Evolutionary conservation across 1,140 invertebrate species (phyloP), one percentile per base, ranked within the genome.

Genomic region (Leptonema lineaticorne): DNA sequence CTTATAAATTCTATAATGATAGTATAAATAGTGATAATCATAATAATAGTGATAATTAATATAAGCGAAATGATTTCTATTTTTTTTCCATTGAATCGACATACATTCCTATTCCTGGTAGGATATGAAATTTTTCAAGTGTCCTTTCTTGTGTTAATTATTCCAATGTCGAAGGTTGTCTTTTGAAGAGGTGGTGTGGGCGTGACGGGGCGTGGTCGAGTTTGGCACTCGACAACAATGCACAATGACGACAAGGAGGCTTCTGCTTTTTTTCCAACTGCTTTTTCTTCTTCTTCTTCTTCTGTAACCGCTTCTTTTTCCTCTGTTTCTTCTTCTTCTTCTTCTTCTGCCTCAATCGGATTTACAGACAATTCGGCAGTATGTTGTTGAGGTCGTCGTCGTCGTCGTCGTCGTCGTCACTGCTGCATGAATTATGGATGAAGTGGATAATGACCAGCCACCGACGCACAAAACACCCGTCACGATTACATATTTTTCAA

Each of bases 171-270:
- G 37, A 41, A 41, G 37, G 37, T 41, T 41, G 37, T 41, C 37
- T 14, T 16, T 11, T 24, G 22, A 62, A 18, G 37, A 60, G 26
- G 29, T 7, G 22, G 6, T 11, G 45, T 64, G 62, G 62, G 62
- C 62, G 62, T 64, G 62, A 18, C 26, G 20, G 46, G 62, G 62
- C 62, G 62, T 64, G 62, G 62, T 28, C 62, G 41, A 30, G 37
- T 64, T 64, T 64, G 62, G 62, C 62, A 64, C 30, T 64, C 45
- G 62, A 64, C 62, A 64, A 64, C 62, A 64, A 64, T 64, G 37
- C 62, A 64, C 62, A 64, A 64, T 64, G 62, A 64, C 62, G 22
- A 22, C 50, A 53, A 18, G 11, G 28, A 46, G 62, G 62, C 62
- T 64, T 26, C 62, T 64, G 16, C 27, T 24, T 33, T 29, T 5